phyloP scores from a whole-genome alignment of 2,888 invertebrate species.

The Nomada goodeniana region DNA sequence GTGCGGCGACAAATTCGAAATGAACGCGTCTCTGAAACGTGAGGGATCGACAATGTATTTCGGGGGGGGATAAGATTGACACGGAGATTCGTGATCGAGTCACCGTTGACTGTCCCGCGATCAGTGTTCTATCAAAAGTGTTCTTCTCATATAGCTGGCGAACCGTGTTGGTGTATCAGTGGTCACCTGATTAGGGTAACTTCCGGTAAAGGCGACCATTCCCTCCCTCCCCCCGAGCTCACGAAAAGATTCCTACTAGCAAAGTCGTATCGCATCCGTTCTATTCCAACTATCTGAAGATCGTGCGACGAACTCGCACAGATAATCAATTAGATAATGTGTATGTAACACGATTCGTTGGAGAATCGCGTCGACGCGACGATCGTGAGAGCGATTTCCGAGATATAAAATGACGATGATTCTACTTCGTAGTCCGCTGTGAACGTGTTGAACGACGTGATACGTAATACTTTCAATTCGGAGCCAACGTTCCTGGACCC shows the following conservation, averaged over 20 bases:
- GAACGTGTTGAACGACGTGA: background rate
- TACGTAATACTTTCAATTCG: background rate
- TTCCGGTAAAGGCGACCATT: constrained; percentile 19
- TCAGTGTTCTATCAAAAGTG: constrained; percentile 52
- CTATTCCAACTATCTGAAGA: constrained; percentile 36
- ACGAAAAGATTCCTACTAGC: constrained; percentile 29
- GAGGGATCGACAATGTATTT: background rate
- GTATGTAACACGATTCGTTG: constrained; percentile 14
- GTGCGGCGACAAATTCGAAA: too few species aligned
- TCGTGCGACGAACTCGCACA: constrained; percentile 47
- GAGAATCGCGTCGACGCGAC: constrained; percentile 7
- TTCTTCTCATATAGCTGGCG: constrained; percentile 55
- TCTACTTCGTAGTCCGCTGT: constrained; percentile 5
- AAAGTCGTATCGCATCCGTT: constrained; percentile 21
- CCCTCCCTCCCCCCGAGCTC: background rate
- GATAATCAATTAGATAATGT: constrained; percentile 54
- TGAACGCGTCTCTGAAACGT: background rate
- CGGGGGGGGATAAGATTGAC: background rate
- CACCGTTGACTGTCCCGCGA: constrained; percentile 16
- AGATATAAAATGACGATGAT: constrained; percentile 12
- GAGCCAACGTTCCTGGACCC: background rate
- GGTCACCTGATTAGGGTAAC: constrained; percentile 30
- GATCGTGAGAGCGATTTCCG: constrained; percentile 17
- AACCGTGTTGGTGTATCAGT: constrained; percentile 8
- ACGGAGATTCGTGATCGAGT: background rate